Base-by-base conservation (phyloP, 2,113 vertebrate species). In the Fukomys damarensis region DNA sequence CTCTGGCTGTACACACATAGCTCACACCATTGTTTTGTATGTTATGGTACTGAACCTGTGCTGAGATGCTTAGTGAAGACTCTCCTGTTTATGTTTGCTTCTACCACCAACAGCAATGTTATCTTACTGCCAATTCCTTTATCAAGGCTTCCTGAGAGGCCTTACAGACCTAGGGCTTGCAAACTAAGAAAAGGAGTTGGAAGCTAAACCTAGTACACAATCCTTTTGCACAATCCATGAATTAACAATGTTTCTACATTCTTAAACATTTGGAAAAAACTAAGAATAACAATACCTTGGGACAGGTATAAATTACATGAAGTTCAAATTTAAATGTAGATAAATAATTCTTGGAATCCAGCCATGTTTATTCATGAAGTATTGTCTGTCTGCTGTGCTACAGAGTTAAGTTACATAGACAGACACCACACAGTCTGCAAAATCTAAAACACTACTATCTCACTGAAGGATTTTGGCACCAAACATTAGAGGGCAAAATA, bases 381-480 rank as follows among this genome's bases (percentile, higher is more conserved):
- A 59, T 2, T 30, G 13, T 61, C 19, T 84, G 12, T 19, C 22
- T 92, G 82, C 13, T 63, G 49, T 81, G 30, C 54, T 52, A 30
- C n/a, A 81, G 32, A 90, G 82, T 49, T 90, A 86, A 82, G 8
- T 66, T 81, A 82, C 1, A 26, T 46, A 95, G 46, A 84, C 68
- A 88, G 49, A 59, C 24, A 41, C 49, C 10, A 87, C 41, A 59
- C 4, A 7, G 74, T 68, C 32, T 28, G n/a, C 56, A 91, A 96
- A 93, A 86, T 11, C 83, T 93, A 84, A 91, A 79, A 74, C 46
- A 86, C 86, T 93, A 76, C 66, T 58, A 49, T 26, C 28, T 65
- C 59, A n/a, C 38, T 77, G 7, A 86, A 80, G 6, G n/a, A 84
- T 46, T 85, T 84, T 68, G 35, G 19, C 13, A 56, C 32, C 68